Conservation (phyloP, 2,797 vertebrate genomes). For the Austrolebias charrua region DNA sequence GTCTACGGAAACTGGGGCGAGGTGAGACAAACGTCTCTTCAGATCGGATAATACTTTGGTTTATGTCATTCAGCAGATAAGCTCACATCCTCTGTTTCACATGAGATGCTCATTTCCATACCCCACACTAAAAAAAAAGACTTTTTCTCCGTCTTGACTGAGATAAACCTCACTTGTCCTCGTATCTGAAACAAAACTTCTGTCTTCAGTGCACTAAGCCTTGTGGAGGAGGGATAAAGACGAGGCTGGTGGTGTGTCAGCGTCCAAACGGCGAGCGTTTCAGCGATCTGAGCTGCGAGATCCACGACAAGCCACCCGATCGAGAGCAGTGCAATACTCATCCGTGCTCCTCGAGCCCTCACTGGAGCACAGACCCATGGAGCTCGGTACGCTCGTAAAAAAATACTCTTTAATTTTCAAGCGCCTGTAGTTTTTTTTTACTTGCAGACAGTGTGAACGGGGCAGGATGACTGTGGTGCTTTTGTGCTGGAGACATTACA, state of each 20-base stretch:
- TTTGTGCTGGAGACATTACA: conserved; percentile 45
- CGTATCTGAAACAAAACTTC: conserved; percentile 22
- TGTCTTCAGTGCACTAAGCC: conserved; percentile 87
- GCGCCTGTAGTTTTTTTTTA: conserved; percentile 41
- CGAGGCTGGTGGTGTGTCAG: conserved; percentile 94
- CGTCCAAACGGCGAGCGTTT: conserved; percentile 91
- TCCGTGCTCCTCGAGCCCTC: conserved; percentile 87
- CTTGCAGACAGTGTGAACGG: conserved; percentile 43
- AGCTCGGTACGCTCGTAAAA: conserved; percentile 96
- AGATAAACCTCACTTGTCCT: not conserved
- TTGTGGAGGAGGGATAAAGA: conserved; percentile 91
- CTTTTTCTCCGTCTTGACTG: not conserved
- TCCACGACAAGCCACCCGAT: conserved; percentile 96
- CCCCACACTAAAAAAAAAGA: too few species aligned
- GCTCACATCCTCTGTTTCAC: not conserved
- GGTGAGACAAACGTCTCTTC: conserved; percentile 76
- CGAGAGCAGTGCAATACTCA: conserved; percentile 96
- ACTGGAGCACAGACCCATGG: conserved; percentile 95
- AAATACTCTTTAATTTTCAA: conserved; percentile 56
- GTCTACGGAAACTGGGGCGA: conserved; percentile 94
- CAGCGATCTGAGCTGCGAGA: conserved; percentile 96
- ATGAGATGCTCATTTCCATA: not conserved
- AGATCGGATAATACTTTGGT: not conserved
- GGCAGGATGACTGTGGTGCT: conserved; percentile 44
- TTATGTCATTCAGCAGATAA: not conserved